phyloP scores from a whole-genome alignment of 2,113 vertebrate genomes.

The Melanerpes aurifrons region DNA sequence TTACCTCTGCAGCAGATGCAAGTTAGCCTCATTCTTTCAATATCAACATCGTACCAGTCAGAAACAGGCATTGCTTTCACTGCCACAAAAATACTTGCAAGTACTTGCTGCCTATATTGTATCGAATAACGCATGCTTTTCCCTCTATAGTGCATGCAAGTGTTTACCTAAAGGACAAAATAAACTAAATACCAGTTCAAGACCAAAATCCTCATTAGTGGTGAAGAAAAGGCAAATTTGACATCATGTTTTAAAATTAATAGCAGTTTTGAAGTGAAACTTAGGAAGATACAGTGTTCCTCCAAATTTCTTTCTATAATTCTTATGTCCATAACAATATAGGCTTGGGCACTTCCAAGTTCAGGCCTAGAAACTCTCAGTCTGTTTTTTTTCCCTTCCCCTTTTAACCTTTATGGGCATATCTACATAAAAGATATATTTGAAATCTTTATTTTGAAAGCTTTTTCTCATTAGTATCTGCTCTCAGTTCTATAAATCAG shows the following conservation, averaged over 20 bases:
- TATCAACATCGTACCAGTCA: not conserved
- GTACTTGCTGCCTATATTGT: not conserved
- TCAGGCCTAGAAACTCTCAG: not conserved
- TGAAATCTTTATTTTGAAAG: conserved; percentile 50
- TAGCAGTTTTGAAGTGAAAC: not conserved
- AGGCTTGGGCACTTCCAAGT: not conserved
- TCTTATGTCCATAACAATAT: not conserved
- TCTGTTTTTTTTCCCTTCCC: not conserved
- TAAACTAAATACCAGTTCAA: not conserved
- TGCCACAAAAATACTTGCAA: not conserved
- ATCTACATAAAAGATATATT: conserved; percentile 12
- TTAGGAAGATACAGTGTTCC: not conserved
- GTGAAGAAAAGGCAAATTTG: not conserved
- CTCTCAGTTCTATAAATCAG: conserved; percentile 30
- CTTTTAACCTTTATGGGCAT: not conserved
- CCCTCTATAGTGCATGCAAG: not conserved
- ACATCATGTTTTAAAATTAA: not conserved
- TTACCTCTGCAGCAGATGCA: not conserved
- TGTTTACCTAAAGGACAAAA: not conserved
- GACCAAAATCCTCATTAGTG: not conserved
- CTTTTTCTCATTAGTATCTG: conserved; percentile 49
- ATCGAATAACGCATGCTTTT: not conserved
- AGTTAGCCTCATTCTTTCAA: not conserved
- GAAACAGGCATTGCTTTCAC: not conserved
- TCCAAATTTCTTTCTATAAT: not conserved